Evolutionary conservation across 2,797 vertebrate genomes (phyloP).

Genomic region (Adelosebastes latens): DNA sequence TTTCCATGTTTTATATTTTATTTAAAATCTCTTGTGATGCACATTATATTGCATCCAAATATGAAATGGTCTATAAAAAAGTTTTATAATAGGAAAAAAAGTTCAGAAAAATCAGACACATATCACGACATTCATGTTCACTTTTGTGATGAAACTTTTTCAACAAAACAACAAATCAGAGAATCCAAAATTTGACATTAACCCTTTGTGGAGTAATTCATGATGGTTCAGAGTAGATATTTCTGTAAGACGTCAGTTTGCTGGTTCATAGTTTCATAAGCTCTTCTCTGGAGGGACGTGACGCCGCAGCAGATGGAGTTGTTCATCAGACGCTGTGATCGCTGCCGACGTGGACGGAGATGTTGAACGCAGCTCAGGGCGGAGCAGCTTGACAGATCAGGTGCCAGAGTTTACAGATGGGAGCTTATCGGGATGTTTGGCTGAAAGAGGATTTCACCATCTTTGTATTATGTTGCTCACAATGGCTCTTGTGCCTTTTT

Average conservation of each 20-base stretch:
- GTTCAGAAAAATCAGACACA: too few relatives aligned
- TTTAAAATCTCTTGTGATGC: not conserved
- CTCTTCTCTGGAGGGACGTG: not conserved
- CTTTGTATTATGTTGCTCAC: not conserved
- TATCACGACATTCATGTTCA: too few relatives aligned
- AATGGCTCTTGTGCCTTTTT: not conserved
- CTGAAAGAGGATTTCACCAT: slow-evolving; percentile 1
- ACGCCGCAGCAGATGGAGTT: not conserved
- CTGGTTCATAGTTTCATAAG: not conserved
- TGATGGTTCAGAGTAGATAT: not conserved
- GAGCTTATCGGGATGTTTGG: slow-evolving; percentile 15
- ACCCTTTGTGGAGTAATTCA: not conserved
- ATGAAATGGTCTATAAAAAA: not conserved
- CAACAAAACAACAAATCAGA: not conserved
- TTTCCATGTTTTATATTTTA: not conserved
- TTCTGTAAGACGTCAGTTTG: not conserved
- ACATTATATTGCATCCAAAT: not conserved
- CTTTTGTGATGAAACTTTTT: too few relatives aligned
- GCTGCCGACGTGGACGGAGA: not conserved
- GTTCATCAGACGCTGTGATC: not conserved
- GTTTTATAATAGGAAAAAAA: too few relatives aligned
- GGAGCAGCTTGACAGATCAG: slow-evolving; percentile 13
- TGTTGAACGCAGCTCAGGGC: not conserved
- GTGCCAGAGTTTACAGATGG: slow-evolving; percentile 35
- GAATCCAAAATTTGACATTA: not conserved